Conservation (phyloP, 1,140 invertebrate genomes). For the Drosophila kanapiae region DNA sequence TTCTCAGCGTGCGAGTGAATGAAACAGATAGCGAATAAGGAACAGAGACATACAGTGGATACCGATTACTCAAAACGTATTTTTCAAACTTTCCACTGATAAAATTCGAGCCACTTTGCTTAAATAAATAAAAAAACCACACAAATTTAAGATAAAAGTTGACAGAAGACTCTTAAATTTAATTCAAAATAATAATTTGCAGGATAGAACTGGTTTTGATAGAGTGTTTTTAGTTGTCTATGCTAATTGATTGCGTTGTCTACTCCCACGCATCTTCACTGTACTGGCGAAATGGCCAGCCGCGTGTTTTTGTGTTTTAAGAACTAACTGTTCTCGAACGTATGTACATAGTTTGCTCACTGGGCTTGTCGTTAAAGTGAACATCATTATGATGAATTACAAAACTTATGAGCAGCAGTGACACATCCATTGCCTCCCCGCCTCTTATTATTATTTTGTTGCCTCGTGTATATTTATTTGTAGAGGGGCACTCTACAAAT, state of each 20-base stretch:
- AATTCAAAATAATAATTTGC: not conserved
- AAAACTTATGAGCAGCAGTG: conserved; percentile 29
- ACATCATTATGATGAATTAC: conserved; percentile 30
- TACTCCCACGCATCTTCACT: conserved; percentile 11
- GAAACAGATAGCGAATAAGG: conserved; percentile 13
- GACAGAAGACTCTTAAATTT: not conserved
- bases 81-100: not conserved
- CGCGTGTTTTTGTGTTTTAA: conserved; percentile 25
- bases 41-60: conserved; percentile 10
- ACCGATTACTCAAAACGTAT: not conserved
- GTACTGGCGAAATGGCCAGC: conserved; percentile 18
- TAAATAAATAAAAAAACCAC: not conserved
- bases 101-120: too few species aligned
- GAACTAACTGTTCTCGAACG: conserved; percentile 18
- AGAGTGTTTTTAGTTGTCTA: not conserved
- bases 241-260: not conserved
- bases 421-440: conserved; percentile 3
- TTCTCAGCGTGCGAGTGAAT: conserved; percentile 31
- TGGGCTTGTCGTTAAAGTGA: conserved; percentile 9
- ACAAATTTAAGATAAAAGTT: not conserved
- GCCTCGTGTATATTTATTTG: too few species aligned
- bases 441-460: too few species aligned
- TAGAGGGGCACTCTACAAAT: not conserved
- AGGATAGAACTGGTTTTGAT: too few species aligned
- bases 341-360: not conserved